A percentile compares a stretch with the other conserved stretches of the same genome.
Conservation (phyloP, 2,888 invertebrate genomes). For the Flexamia atlantica region DNA sequence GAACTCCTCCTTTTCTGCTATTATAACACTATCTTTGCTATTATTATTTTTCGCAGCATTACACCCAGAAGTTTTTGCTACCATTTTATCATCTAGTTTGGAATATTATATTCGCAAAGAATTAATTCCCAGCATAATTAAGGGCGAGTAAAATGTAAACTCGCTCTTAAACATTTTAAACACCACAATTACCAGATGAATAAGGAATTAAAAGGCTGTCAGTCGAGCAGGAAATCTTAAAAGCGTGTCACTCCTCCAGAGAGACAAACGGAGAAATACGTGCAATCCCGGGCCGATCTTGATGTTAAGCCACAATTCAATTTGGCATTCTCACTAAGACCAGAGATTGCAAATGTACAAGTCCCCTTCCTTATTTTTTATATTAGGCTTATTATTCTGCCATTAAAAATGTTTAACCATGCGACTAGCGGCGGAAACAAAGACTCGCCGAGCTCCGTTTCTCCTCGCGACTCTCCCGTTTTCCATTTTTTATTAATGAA, state of each 20-base stretch:
- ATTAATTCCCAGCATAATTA: too few relatives aligned
- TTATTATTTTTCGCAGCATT: too few relatives aligned
- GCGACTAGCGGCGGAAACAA: slow-evolving; percentile 63
- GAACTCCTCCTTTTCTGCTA: too few relatives aligned
- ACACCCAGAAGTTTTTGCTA: too few relatives aligned
- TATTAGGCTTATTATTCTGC: slow-evolving; percentile 65
- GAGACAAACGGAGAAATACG: slow-evolving; percentile 39
- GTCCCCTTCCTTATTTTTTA: slow-evolving; percentile 62
- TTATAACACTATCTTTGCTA: too few relatives aligned
- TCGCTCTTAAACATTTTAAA: neutral
- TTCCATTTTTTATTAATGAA: slow-evolving; percentile 58
- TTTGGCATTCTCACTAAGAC: slow-evolving; percentile 57
- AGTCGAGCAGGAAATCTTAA: slow-evolving; percentile 23
- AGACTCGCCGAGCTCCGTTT: slow-evolving; percentile 23
- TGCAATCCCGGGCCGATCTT: slow-evolving; percentile 50
- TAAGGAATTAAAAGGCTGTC: slow-evolving; percentile 37
- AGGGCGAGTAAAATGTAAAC: too few relatives aligned
- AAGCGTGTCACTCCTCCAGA: slow-evolving; percentile 30
- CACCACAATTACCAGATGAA: slow-evolving; percentile 21
- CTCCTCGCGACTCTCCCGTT: slow-evolving; percentile 51
- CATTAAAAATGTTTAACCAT: slow-evolving; percentile 66
- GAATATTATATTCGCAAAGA: too few relatives aligned
- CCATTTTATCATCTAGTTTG: too few relatives aligned
- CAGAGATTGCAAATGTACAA: slow-evolving; percentile 55
- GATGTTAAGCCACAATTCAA: slow-evolving; percentile 60